These are phyloP conservation scores for Pogonus chalceus DNA, from an alignment of 1,140 invertebrate species.

Conservation along the genomic window DNA sequence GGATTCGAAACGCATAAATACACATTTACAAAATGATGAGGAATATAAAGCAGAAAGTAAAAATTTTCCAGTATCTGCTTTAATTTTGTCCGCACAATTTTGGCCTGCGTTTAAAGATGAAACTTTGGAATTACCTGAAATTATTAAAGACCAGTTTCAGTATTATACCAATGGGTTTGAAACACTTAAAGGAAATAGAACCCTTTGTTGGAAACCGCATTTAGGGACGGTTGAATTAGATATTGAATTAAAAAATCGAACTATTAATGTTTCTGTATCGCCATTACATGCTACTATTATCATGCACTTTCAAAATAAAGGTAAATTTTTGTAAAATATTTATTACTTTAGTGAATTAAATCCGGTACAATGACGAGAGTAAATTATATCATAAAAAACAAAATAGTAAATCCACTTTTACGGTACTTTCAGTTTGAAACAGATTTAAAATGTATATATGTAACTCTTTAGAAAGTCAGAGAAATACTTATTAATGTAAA, in stretches of 20 bases:
- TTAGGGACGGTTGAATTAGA: constrained; percentile 86
- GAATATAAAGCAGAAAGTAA: constrained; percentile 45
- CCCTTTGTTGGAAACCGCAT: constrained; percentile 88
- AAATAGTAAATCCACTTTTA: too few relatives aligned
- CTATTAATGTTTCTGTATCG: constrained; percentile 73
- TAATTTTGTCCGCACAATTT: constrained; percentile 96
- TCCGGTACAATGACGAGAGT: too few relatives aligned
- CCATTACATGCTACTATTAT: constrained; percentile 92
- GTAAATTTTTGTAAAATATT: constrained; percentile 40
- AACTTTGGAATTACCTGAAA: constrained; percentile 73
- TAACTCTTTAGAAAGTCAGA: too few relatives aligned
- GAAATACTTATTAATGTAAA: too few relatives aligned
- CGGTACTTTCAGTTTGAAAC: too few relatives aligned
- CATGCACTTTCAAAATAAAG: constrained; percentile 86
- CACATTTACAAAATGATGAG: constrained; percentile 67
- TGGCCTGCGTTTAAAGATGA: constrained; percentile 97
- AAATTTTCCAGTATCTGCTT: constrained; percentile 62
- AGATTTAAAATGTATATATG: too few relatives aligned
- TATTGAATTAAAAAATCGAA: constrained; percentile 77
- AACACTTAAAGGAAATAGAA: constrained; percentile 87
- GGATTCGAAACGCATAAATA: constrained; percentile 80
- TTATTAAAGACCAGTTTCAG: constrained; percentile 71
- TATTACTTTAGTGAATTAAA: too few relatives aligned
- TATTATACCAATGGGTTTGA: constrained; percentile 88
- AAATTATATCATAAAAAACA: too few relatives aligned